phyloP scores from a whole-genome alignment of 2,888 invertebrate genomes.

The Sarcophaga variegata region DNA sequence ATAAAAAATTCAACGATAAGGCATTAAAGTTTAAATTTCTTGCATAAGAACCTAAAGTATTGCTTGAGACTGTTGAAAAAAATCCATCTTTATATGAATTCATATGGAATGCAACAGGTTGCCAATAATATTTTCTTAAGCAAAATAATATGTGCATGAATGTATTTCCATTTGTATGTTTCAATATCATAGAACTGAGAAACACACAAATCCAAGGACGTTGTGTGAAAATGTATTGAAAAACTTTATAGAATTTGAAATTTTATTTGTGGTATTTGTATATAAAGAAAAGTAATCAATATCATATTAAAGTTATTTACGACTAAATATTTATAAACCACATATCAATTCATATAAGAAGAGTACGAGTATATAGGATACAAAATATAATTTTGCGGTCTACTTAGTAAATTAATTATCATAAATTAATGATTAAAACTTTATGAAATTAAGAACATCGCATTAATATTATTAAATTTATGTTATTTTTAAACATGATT shows the following conservation, averaged over 20 bases:
- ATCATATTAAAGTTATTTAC: not conserved
- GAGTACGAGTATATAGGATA: not conserved
- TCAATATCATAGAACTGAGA: no score
- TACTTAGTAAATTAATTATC: not conserved
- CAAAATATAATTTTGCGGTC: not conserved
- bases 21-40: no score
- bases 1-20: no score
- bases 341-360: not conserved
- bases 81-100: not conserved
- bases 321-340: not conserved
- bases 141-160: not conserved
- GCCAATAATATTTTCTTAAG: constrained; percentile 39
- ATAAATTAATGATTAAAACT: no score
- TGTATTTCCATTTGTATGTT: not conserved
- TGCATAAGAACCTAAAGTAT: not conserved
- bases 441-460: no score
- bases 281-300: not conserved
- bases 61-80: constrained; percentile 1
- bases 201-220: not conserved
- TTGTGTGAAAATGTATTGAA: not conserved
- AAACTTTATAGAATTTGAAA: not conserved
- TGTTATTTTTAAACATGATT: no score
- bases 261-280: constrained; percentile 5
- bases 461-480: no score
- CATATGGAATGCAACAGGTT: constrained; percentile 25